Base-by-base conservation (phyloP, 2,888 invertebrate species). In the Ditylenchus weischeri region DNA sequence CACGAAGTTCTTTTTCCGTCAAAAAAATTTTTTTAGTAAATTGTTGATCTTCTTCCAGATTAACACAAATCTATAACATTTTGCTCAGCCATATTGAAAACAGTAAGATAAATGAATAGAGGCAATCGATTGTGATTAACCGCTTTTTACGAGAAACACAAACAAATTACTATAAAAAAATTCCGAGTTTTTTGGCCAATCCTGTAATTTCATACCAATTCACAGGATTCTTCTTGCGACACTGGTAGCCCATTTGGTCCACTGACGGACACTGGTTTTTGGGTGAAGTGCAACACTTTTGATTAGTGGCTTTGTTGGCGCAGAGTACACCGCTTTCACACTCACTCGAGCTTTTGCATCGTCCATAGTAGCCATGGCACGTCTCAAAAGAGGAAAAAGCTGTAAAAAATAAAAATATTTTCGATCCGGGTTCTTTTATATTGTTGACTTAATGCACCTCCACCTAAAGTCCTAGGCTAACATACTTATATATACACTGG, bases 141-240 rank as follows among this genome's bases (percentile, higher is more conserved):
- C n/a, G n/a, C n/a, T n/a, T n/a, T n/a, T n/a, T n/a, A n/a, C n/a
- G n/a, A n/a, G n/a, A n/a, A n/a, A n/a, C n/a, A n/a, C n/a, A n/a
- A n/a, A n/a, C n/a, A n/a, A 29, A 29, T 29, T 29, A 29, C 29
- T 4, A 29, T 29, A 29, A 5, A 29, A 29, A 29, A 29, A 29
- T 29, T 2, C 5, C 29, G 29, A 2, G 29, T 29, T 29, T 29
- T 29, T 29, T n/a, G n/a, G n/a, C n/a, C n/a, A n/a, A 29, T 29
- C 29, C 29, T 29, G 29, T 29, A 29, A 29, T 29, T 23, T 21
- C 68, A 47, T 36, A 72, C 72, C 72, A 72, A 50, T 74, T 72
- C 23, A 75, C 75, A 13, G 72, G 72, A 36, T 70, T 68, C 13
- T 51, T 57, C 57, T 72, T 75, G 18, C 58, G 65, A 29, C 72